Evolutionary conservation across 2,888 invertebrate species (phyloP).

Genomic region (Euplagia quadripunctaria): DNA sequence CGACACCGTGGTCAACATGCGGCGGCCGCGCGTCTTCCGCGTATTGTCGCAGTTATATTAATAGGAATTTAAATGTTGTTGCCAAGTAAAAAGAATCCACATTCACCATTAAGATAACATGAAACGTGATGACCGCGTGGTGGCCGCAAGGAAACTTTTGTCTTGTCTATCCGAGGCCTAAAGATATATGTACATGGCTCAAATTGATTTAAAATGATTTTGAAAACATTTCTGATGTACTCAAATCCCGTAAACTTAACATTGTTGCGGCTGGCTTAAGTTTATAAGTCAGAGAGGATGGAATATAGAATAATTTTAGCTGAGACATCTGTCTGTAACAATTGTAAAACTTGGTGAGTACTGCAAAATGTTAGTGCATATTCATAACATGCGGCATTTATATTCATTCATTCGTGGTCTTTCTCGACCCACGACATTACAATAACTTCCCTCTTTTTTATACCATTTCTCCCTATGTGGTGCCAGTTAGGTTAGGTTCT

Average conservation of each 20-base stretch:
- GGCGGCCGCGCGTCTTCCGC: too few relatives aligned
- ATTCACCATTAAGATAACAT: background rate
- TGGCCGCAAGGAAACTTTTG: background rate
- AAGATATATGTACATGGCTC: background rate
- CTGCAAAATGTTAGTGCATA: background rate
- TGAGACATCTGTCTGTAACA: background rate
- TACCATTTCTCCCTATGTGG: background rate
- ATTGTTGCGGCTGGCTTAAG: too few relatives aligned
- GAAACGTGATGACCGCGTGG: background rate
- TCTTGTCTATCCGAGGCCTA: background rate
- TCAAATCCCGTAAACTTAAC: background rate
- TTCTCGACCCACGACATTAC: background rate
- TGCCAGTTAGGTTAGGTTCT: background rate
- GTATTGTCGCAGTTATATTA: too few relatives aligned
- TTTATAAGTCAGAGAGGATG: background rate
- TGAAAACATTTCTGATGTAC: background rate
- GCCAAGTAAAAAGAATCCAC: background rate
- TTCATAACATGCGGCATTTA: background rate
- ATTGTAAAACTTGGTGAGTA: background rate
- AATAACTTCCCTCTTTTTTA: background rate
- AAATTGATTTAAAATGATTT: background rate
- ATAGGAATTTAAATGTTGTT: background rate
- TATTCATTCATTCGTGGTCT: background rate
- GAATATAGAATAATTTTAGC: background rate
- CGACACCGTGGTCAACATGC: too few relatives aligned